Percentiles rank a stretch among this genome's conserved stretches.
phyloP scores from a whole-genome alignment of 2,797 vertebrate genomes.

The Lagocephalus sceleratus region DNA sequence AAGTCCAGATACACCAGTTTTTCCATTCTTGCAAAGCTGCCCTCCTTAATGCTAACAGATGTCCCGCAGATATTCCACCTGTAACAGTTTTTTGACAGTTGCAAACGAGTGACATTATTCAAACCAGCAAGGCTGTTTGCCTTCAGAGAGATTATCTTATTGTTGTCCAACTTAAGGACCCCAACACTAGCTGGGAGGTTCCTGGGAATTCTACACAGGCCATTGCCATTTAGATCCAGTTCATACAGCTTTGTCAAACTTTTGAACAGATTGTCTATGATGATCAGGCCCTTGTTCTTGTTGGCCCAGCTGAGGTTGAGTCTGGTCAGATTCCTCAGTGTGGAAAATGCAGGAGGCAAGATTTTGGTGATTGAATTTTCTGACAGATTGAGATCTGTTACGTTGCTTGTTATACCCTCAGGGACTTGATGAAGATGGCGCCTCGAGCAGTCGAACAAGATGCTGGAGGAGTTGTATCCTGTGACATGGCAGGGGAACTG shows the following conservation, averaged over 20 bases:
- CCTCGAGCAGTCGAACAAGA: conserved; percentile 79
- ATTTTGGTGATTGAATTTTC: conserved; percentile 81
- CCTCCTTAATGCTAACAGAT: conserved; percentile 60
- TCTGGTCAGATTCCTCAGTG: conserved; percentile 69
- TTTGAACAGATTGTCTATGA: conserved; percentile 71
- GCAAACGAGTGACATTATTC: conserved; percentile 73
- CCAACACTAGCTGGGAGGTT: conserved; percentile 74
- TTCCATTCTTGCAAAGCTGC: conserved; percentile 73
- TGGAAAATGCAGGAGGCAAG: conserved; percentile 57
- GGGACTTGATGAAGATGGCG: conserved; percentile 73
- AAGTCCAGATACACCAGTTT: conserved; percentile 77
- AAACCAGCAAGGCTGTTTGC: conserved; percentile 67
- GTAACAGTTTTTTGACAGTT: conserved; percentile 86
- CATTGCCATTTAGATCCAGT: conserved; percentile 75
- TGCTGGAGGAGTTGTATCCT: not conserved
- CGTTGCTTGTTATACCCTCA: conserved; percentile 74
- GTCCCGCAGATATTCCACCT: conserved; percentile 80
- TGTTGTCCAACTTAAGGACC: conserved; percentile 74
- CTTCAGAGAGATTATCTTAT: conserved; percentile 74
- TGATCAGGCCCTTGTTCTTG: conserved; percentile 27
- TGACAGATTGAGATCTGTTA: conserved; percentile 81
- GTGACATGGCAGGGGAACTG: conserved; percentile 85
- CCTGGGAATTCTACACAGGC: conserved; percentile 71
- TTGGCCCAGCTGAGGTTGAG: conserved; percentile 83
- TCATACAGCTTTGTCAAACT: conserved; percentile 72